Conservation (phyloP, 1,140 invertebrate species). For the Babylonia areolata region DNA sequence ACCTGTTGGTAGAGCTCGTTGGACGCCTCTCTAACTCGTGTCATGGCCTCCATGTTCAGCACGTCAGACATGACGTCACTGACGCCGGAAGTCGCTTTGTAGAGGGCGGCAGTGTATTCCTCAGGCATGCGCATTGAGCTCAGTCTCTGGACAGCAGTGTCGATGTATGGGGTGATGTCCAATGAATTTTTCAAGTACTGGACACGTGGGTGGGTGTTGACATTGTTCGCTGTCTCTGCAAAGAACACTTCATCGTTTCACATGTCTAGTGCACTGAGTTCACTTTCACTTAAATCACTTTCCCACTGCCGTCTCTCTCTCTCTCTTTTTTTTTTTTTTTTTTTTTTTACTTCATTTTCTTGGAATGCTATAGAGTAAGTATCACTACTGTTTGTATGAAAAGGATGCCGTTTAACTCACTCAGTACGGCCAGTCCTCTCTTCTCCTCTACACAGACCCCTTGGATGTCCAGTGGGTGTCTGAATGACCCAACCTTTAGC, state of each 20-base stretch:
- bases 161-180: constrained; percentile 1
- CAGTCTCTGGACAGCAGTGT: background rate
- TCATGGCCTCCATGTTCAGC: constrained; percentile 33
- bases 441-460: too few relatives aligned
- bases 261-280: too few relatives aligned
- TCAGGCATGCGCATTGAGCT: constrained; percentile 33
- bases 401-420: background rate
- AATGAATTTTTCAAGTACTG: background rate
- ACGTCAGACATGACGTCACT: constrained; percentile 40
- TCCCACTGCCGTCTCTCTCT: too few relatives aligned
- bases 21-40: constrained; percentile 9
- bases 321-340: too few relatives aligned
- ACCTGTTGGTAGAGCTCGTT: constrained; percentile 48
- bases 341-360: too few relatives aligned
- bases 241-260: background rate
- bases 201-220: background rate
- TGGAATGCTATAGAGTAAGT: too few relatives aligned
- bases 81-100: constrained; percentile 45
- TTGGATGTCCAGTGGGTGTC: too few relatives aligned
- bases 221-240: background rate
- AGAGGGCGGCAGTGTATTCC: constrained; percentile 52
- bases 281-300: too few relatives aligned
- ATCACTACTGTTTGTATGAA: too few relatives aligned
- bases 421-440: too few relatives aligned
- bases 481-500: too few relatives aligned